Percentiles rank a stretch among this genome's conserved stretches.
These are phyloP conservation scores for Drosophila tani DNA, from an alignment of 1,140 invertebrate genomes.

Conservation along the genomic window DNA sequence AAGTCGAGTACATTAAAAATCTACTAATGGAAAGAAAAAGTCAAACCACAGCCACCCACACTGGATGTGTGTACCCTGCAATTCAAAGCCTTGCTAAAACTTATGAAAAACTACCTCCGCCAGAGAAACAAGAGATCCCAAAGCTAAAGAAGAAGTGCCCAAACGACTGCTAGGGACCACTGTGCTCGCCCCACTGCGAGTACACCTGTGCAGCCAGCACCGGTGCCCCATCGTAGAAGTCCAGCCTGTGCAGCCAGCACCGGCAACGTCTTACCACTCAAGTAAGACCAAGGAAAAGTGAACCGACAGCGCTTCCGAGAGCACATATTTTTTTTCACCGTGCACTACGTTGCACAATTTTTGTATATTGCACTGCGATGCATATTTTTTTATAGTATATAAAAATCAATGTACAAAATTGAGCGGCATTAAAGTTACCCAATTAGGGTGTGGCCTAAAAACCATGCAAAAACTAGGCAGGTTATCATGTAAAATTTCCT, in stretches of 20 bases:
- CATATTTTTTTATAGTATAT: constrained; percentile 2
- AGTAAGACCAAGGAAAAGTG: constrained; percentile 1
- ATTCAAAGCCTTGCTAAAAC: not conserved
- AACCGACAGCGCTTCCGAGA: constrained; percentile 1
- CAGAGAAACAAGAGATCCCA: not conserved
- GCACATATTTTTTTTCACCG: not conserved
- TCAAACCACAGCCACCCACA: not conserved
- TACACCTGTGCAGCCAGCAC: constrained; percentile 20
- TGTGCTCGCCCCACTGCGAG: constrained; percentile 10
- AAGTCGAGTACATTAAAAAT: not conserved
- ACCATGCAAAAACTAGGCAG: no score
- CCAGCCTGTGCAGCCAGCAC: constrained; percentile 2
- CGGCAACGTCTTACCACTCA: not conserved
- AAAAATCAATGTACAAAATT: not conserved
- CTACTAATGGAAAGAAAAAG: not conserved
- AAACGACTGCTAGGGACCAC: constrained; percentile 10
- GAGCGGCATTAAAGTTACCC: not conserved
- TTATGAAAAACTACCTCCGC: not conserved
- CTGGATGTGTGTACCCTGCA: constrained; percentile 4
- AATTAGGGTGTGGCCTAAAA: not conserved
- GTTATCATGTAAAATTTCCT: no score
- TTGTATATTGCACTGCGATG: constrained; percentile 2
- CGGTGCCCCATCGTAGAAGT: constrained; percentile 5
- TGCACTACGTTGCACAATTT: not conserved
- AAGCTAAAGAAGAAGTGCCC: constrained; percentile 5